A percentile compares a stretch with the other conserved stretches of the same genome.
phyloP scores from a whole-genome alignment of 2,113 vertebrate genomes.

The Psittacula cyanocephala region DNA sequence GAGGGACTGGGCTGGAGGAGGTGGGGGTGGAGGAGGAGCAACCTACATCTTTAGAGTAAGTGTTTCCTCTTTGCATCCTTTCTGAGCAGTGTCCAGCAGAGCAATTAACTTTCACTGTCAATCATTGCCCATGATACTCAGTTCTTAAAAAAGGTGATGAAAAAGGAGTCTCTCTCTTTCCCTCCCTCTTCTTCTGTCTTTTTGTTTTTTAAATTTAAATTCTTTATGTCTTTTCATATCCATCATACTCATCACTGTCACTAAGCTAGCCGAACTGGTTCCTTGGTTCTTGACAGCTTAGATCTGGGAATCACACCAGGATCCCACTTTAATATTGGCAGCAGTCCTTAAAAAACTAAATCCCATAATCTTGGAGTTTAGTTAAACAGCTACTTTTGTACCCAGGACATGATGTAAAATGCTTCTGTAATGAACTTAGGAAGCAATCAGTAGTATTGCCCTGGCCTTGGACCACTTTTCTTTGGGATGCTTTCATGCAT shows the following conservation, averaged over 20 bases:
- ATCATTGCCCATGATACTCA: not conserved
- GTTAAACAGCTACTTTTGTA: not conserved
- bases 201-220: not conserved
- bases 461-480: not conserved
- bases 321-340: not conserved
- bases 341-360: not conserved
- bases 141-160: not conserved
- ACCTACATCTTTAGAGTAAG: conserved; percentile 86
- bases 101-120: not conserved
- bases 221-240: not conserved
- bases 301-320: not conserved
- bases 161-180: not conserved
- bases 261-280: not conserved
- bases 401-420: not conserved
- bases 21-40: conserved; percentile 88
- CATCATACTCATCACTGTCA: not conserved
- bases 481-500: not conserved
- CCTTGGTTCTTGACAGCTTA: not conserved
- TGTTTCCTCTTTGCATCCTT: not conserved
- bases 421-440: not conserved
- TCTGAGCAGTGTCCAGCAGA: not conserved
- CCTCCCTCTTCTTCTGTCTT: not conserved
- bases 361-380: not conserved
- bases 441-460: not conserved
- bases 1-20: conserved; percentile 84